phyloP scores from a whole-genome alignment of 2,113 vertebrate species.

The Piliocolobus tephrosceles region DNA sequence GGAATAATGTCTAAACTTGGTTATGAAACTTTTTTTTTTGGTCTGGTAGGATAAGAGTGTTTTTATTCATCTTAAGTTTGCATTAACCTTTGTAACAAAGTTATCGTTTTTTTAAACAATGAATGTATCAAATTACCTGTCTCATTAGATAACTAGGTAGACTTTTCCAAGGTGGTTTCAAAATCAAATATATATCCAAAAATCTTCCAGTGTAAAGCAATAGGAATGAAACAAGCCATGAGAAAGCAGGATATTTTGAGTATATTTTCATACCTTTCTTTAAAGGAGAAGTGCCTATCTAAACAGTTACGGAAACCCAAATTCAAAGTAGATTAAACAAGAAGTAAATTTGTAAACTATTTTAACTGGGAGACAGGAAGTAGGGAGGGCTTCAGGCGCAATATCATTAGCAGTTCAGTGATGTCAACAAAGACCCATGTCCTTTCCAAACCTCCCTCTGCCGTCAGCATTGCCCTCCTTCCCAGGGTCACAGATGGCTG shows the following conservation, averaged over 20 bases:
- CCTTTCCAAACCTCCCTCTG: neutral
- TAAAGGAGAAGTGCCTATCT: neutral
- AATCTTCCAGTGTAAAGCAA: neutral
- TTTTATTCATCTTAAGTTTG: conserved; percentile 34
- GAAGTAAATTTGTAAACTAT: neutral
- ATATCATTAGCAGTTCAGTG: neutral
- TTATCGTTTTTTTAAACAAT: conserved; percentile 33
- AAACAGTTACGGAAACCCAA: neutral
- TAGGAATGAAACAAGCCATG: neutral
- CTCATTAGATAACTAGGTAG: neutral
- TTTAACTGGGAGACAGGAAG: neutral
- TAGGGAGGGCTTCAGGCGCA: neutral
- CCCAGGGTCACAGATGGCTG: neutral
- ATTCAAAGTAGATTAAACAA: neutral
- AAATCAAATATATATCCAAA: conserved; percentile 16
- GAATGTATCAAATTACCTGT: neutral
- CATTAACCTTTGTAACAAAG: conserved; percentile 3
- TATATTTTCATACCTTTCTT: conserved; percentile 27
- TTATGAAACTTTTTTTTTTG: conserved; percentile 30
- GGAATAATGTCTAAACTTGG: neutral
- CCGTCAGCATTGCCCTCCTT: neutral
- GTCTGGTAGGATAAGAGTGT: neutral
- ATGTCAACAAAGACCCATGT: neutral
- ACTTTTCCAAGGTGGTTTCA: conserved; percentile 8
- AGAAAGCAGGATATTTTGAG: neutral